Base-by-base conservation (phyloP, 1,140 invertebrate genomes). In the Tetragonula clypearis region DNA sequence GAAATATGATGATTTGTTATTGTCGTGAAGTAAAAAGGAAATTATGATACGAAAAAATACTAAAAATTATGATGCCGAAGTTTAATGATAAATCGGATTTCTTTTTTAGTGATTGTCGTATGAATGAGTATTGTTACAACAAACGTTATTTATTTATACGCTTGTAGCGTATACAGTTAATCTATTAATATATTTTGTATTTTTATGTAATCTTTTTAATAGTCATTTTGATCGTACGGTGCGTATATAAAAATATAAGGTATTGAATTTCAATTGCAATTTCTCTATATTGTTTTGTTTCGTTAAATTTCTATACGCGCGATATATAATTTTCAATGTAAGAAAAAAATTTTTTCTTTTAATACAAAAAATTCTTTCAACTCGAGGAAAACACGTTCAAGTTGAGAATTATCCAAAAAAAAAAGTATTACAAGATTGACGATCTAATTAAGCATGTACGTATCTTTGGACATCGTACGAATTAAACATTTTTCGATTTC, bases 101-200 rank as follows among this genome's bases (percentile, higher is more conserved):
- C 26, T 19, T 30, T 2, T 23, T 79, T 66, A 79, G 66, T 41
- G 11, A 66, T 49, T 79, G 62, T 14, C 56, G 76, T 35, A 35
- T 35, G 35, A 35, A n/a, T 66, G 66, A 78, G 76, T 78, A 49
- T 53, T 60, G 41, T 76, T 62, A n/a, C 30, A n/a, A 53, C 21
- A 30, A n/a, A 26, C 66, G 55, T 14, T 53, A 26, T 65, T 62
- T 19, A 23, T n/a, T 60, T 5, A 55, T 4, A 21, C 5, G 21
- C 41, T 0, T 49, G 41, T 49, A 49, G 41, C 41, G 41, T 49
- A 49, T 49, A 49, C 41, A 11, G 19, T n/a, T 49, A 11, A 69
- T 69, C 21, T 41, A 66, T 23, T 41, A 9, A 49, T 21, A 9
- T 11, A 69, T 69, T 71, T 14, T 66, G n/a, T 58, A 58, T 58